Base-by-base conservation (phyloP, 1,140 invertebrate species). In the Agraylea sexmaculata region DNA sequence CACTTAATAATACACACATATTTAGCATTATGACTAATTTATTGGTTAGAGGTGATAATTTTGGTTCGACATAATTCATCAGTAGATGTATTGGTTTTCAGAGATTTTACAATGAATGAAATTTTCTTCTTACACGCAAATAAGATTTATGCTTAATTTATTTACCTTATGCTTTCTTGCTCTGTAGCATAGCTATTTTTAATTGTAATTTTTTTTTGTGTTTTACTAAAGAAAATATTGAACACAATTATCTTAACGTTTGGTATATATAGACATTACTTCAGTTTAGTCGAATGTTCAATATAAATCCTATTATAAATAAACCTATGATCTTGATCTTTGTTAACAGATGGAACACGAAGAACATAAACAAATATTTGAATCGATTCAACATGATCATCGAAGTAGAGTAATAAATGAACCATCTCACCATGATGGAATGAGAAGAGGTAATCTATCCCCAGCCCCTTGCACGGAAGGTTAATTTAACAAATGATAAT, bases 341-440 rank as follows among this genome's bases (percentile, higher is more conserved):
- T 18, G 8, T 40, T 37, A 33, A 15, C 30, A 48, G 46, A 44
- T 44, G 38, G 38, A 44, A 19, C 37, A 48, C 12, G 37, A 42
- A 18, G 42, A 41, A 21, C 46, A 48, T 33, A 48, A 41, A 16
- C 33, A 48, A 12, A 27, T 48, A 15, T 37, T 48, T 1, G 33
- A 48, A 22, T 48, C 46, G 2, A 44, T 48, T 6, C 46, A 48
- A 36, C 22, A 41, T 12, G 46, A 48, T 17, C 42, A 37, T 23
- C 17, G 35, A 23, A 42, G 33, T 32, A 23, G 15, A 13, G 16
- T 37, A 12, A 37, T 11, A n/a, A 41, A 44, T 17, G 34, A 33
- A 2, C 7, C 41, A n/a, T 7, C 23, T 7, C 7, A n/a, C 23
- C 7, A 25, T 7, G 23, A 25, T 25, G 23, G 23, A 25, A n/a